Evolutionary conservation across 2,888 invertebrate species (phyloP), one percentile per base, ranked within the genome.

Genomic region (Litoditis marina): DNA sequence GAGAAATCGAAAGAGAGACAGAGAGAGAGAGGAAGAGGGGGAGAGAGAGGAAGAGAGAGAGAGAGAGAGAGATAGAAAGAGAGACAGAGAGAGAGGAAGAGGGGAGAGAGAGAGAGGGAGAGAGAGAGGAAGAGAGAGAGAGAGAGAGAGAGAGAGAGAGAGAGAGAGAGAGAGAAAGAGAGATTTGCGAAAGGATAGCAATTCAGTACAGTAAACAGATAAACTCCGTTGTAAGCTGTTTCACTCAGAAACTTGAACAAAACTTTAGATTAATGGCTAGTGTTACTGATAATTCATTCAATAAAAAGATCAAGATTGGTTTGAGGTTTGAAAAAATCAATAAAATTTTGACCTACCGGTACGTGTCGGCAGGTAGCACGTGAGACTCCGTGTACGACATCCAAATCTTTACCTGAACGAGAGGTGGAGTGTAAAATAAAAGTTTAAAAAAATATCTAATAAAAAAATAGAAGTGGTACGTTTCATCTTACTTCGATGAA

Each of bases 321-420:
- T n/a, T n/a, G n/a, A n/a, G n/a, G n/a, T n/a, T n/a, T n/a, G n/a
- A n/a, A n/a, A n/a, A n/a, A n/a, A n/a, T n/a, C 42, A 42, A 1
- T 0, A 4, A 42, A 8, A 22, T 25, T 19, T 28, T 19, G 44
- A 52, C 61, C 50, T 36, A 61, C 61, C 54, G 60, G 39, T 60
- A 64, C n/a, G 54, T 54, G 8, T 57, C 57, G 44, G 72, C 56
- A 31, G 75, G 71, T 8, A 78, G 68, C 27, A 78, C 67, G 51
- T 77, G 75, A 53, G 76, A 73, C 19, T 74, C 69, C 46, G 65
- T 62, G 60, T 74, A 73, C 16, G 63, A 60, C 42, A 68, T 47
- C 63, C 63, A 63, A 39, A 68, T 30, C 16, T 52, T 51, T 28
- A 52, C 47, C 52, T 60, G 31, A 7, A 56, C 42, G 16, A 2